These are phyloP conservation scores for Scarus forsteni DNA, from an alignment of 2,797 vertebrate genomes.

Conservation along the genomic window DNA sequence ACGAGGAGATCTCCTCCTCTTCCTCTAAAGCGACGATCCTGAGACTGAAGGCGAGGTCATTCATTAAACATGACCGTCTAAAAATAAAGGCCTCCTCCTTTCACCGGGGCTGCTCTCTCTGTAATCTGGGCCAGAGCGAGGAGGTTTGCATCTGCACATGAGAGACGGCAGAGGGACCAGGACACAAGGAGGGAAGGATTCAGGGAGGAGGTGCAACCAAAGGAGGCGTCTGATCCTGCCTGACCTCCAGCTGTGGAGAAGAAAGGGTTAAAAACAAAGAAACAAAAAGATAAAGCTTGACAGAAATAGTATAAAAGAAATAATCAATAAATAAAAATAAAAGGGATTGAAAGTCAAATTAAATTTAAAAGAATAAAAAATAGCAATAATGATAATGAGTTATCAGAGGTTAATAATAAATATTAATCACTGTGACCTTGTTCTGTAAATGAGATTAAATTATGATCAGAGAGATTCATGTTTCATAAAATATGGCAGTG, in stretches of 20 bases:
- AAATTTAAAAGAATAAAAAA: too few species aligned
- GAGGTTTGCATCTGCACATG: conserved; percentile 54
- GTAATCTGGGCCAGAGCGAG: conserved; percentile 75
- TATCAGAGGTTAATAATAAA: too few species aligned
- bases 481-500: too few species aligned
- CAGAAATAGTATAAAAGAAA: too few species aligned
- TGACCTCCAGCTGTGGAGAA: conserved; percentile 50
- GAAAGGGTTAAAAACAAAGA: too few species aligned
- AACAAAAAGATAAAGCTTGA: too few species aligned
- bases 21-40: conserved; percentile 17
- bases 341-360: too few species aligned
- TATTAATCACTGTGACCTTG: too few species aligned
- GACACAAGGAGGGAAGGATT: conserved; percentile 18
- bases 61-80: conserved; percentile 84
- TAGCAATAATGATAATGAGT: too few species aligned
- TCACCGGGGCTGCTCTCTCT: conserved; percentile 60
- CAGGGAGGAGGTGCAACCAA: conserved; percentile 26
- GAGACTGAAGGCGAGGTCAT: conserved; percentile 65
- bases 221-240: conserved; percentile 2
- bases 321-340: too few species aligned
- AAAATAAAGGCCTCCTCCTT: conserved; percentile 79
- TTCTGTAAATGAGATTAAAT: too few species aligned
- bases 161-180: conserved; percentile 33
- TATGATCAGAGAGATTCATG: too few species aligned
- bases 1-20: conserved; percentile 22